Evolutionary conservation across 2,888 invertebrate genomes (phyloP).

Genomic region (Latrodectus elegans): DNA sequence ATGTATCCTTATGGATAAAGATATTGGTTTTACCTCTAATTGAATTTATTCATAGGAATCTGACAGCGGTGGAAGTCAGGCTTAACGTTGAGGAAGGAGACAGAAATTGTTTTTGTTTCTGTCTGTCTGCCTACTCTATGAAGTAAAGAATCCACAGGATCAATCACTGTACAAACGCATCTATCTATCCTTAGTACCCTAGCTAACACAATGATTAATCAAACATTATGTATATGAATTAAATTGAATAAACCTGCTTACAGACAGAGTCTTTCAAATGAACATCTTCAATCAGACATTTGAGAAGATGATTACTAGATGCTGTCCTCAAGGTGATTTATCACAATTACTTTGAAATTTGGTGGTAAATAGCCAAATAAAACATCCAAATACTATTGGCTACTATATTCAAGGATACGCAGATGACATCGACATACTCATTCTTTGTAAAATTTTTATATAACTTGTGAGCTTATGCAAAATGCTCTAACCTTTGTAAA

Average conservation of each 20-base stretch:
- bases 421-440: not conserved
- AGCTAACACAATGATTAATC: not conserved
- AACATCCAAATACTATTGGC: not conserved
- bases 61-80: no score
- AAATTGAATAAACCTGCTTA: not conserved
- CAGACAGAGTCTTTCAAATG: not conserved
- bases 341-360: not conserved
- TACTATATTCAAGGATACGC: not conserved
- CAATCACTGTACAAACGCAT: not conserved
- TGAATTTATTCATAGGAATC: no score
- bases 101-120: no score
- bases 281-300: not conserved
- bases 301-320: not conserved
- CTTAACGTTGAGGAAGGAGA: no score
- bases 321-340: not conserved
- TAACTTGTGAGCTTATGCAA: not conserved
- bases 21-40: no score
- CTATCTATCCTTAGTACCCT: not conserved
- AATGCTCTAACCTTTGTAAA: not conserved
- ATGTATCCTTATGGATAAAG: no score
- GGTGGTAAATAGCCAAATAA: not conserved
- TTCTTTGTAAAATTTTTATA: not conserved
- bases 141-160: no score
- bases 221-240: not conserved
- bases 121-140: no score